Conservation (phyloP, 2,113 vertebrate genomes). For the Dendrocopos noguchii region DNA sequence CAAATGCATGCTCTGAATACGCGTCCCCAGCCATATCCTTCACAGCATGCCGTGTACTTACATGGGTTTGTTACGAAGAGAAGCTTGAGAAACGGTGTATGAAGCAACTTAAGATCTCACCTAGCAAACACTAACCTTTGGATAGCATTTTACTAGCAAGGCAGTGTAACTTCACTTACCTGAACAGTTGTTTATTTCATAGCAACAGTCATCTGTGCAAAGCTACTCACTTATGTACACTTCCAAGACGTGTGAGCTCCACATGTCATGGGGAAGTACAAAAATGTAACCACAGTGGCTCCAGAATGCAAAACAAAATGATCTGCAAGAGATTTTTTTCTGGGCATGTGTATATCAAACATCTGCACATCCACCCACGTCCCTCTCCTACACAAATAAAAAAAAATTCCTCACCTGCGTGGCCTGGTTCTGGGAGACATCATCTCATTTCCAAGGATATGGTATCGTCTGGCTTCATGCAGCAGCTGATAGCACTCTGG, state of each 20-base stretch:
- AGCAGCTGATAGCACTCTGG: slow-evolving; percentile 96
- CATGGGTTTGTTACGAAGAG: not conserved
- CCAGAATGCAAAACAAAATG: not conserved
- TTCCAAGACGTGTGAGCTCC: not conserved
- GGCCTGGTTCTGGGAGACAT: slow-evolving; percentile 97
- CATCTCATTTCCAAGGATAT: slow-evolving; percentile 98
- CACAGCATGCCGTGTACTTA: not conserved
- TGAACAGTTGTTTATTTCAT: not conserved
- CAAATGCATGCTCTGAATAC: not conserved
- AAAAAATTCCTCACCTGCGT: slow-evolving; percentile 84
- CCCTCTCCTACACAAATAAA: not conserved
- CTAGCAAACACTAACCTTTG: not conserved
- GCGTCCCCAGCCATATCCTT: not conserved
- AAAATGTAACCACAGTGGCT: not conserved
- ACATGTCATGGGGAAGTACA: fast-evolving
- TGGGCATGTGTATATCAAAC: fast-evolving
- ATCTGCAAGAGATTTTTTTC: not conserved
- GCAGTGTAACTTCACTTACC: not conserved
- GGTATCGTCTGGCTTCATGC: slow-evolving; percentile 95
- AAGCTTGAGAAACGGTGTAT: not conserved
- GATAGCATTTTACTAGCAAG: not conserved
- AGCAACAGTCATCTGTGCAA: not conserved
- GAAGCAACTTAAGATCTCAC: not conserved
- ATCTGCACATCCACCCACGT: fast-evolving
- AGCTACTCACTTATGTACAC: not conserved